Conservation (phyloP, 2,888 invertebrate genomes). For the Endotricha flammealis region DNA sequence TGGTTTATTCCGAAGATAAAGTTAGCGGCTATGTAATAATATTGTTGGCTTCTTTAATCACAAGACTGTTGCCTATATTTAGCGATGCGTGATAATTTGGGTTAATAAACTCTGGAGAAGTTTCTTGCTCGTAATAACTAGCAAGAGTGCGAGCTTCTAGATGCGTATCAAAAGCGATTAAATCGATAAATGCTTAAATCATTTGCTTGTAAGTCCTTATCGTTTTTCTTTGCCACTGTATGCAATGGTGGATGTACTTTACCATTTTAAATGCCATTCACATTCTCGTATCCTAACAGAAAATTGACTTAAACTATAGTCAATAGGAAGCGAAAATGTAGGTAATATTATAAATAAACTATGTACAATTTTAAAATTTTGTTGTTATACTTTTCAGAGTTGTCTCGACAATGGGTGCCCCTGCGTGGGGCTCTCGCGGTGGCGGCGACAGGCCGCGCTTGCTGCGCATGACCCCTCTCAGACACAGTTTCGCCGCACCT, state of each 20-base stretch:
- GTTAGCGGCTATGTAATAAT: conserved; percentile 41
- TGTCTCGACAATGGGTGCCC: conserved; percentile 57
- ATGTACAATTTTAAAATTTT: conserved; percentile 2
- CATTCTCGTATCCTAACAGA: too few species aligned
- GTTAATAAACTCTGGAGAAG: conserved; percentile 34
- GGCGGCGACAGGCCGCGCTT: conserved; percentile 74
- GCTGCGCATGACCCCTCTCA: conserved; percentile 77
- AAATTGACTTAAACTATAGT: too few species aligned
- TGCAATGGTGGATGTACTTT: too few species aligned
- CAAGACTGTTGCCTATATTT: conserved; percentile 55
- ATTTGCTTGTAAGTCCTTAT: too few species aligned
- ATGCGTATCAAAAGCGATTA: too few species aligned
- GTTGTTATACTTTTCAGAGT: conserved; percentile 31
- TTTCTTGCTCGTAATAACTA: too few species aligned
- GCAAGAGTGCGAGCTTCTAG: too few species aligned
- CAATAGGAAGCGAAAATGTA: too few species aligned
- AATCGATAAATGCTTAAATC: too few species aligned
- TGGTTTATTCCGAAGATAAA: conserved; percentile 16
- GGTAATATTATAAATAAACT: too few species aligned
- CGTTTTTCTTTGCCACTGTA: too few species aligned
- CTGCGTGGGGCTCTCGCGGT: conserved; percentile 69
- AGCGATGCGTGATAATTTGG: conserved; percentile 44
- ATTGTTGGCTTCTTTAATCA: conserved; percentile 38
- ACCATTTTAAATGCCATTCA: too few species aligned
- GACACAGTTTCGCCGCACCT: conserved; percentile 78